Base-by-base conservation (phyloP, 1,140 invertebrate species). In the Bemisia tabaci region DNA sequence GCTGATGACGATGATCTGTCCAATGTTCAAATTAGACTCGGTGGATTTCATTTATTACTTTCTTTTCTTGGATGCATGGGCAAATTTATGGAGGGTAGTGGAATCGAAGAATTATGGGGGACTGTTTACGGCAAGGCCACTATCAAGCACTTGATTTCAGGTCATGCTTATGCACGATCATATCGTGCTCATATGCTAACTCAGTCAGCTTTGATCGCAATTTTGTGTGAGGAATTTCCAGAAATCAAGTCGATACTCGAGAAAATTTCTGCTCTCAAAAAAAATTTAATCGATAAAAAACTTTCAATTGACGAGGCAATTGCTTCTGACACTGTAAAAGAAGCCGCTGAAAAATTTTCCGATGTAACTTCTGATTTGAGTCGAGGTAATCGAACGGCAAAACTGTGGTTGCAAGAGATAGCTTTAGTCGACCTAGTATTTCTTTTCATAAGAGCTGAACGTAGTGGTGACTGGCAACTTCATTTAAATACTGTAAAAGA, bases 361-460 rank as follows among this genome's bases (percentile, higher is more conserved):
- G 33, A 48, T 9, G 17, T 17, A 5, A 48, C 17, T 17, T 5
- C 33, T 17, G 17, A 5, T 17, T 17, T 48, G 5, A 48, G 17
- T 9, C 17, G 5, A 9, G 17, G 5, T 48, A 17, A 48, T 17
- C 5, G 33, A 12, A 79, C 77, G 39, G 73, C 77, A 68, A 66
- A 76, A 62, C 70, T 79, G 27, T 79, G 77, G 78, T 65, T 76
- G 22, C 76, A 79, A 72, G 79, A 79, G 68, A 76, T 80, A 65
- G 62, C 76, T 65, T 75, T 77, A 74, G 67, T 77, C 27, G 67
- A 72, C 63, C 69, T 79, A 68, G 65, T 75, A 17, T 67, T 70
- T 62, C 67, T 74, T 62, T 80, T 80, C 63, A 72, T 80, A 71
- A 69, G 70, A 66, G 74, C 77, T 65, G 75, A 78, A 72, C 65